Evolutionary conservation across 2,113 vertebrate genomes (phyloP).

Genomic region (Speoplatyrhinus poulsoni): DNA sequence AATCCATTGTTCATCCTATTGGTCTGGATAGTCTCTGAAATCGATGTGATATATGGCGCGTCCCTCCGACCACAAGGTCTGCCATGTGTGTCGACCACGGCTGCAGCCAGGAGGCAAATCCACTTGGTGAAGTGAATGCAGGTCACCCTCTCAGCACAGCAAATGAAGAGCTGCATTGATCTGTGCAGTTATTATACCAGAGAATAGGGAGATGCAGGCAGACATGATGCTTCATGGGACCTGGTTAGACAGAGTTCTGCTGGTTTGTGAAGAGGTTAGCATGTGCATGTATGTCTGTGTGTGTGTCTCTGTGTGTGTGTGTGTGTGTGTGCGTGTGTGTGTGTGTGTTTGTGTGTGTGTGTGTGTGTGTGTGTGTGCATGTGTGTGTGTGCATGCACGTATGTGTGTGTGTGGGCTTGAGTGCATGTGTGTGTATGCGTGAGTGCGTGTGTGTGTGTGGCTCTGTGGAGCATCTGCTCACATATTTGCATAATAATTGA

Average conservation of each 20-base stretch:
- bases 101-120: constrained; percentile 28
- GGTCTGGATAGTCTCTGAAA: constrained; percentile 10
- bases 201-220: background rate
- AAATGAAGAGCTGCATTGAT: constrained; percentile 31
- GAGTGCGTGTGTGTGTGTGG: constrained; percentile 85
- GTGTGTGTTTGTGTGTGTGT: background rate
- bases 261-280: background rate
- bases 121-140: constrained; percentile 33
- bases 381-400: background rate
- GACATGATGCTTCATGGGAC: background rate
- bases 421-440: constrained; percentile 4
- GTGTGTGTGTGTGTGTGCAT: constrained; percentile 54
- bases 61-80: constrained; percentile 3
- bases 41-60: constrained; percentile 20
- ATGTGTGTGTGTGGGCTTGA: background rate
- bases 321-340: constrained; percentile 6
- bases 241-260: background rate
- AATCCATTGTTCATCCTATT: constrained; percentile 9
- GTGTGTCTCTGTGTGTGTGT: constrained; percentile 3
- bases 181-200: constrained; percentile 13
- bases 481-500: constrained; percentile 99
- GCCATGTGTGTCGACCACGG: too few species aligned
- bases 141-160: constrained; percentile 10
- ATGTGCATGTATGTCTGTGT: background rate
- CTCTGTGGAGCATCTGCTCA: constrained; percentile 96